These are phyloP conservation scores for Listrodromus nycthemerus DNA, from an alignment of 2,888 invertebrate species.

Conservation along the genomic window DNA sequence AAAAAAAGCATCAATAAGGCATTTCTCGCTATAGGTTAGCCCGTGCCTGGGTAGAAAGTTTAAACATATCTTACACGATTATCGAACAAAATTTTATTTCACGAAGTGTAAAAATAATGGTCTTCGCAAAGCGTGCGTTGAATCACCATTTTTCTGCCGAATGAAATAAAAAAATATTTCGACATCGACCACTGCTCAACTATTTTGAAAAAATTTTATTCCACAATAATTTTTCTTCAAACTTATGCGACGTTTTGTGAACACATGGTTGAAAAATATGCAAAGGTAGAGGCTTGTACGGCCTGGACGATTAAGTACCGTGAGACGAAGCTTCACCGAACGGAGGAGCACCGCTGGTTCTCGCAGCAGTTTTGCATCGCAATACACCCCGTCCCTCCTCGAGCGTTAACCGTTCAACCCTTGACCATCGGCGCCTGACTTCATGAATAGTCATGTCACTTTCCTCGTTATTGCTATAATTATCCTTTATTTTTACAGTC, in stretches of 20 bases:
- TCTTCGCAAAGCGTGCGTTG: too few species aligned
- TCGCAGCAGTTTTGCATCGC: constrained; percentile 23
- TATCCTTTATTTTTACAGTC: constrained; percentile 15
- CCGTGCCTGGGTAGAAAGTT: too few species aligned
- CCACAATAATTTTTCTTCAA: background rate
- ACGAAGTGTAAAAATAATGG: too few species aligned
- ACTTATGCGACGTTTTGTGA: background rate
- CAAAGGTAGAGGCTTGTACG: background rate
- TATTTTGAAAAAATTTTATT: too few species aligned
- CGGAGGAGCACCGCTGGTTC: background rate
- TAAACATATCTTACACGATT: too few species aligned
- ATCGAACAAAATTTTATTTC: too few species aligned
- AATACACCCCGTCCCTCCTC: constrained; percentile 12
- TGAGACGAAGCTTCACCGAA: background rate
- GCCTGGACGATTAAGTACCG: background rate
- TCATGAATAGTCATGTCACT: constrained; percentile 44
- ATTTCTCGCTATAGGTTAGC: too few species aligned
- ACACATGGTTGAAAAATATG: background rate
- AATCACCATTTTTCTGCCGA: too few species aligned
- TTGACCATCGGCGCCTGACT: background rate
- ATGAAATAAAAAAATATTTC: too few species aligned
- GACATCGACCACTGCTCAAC: too few species aligned
- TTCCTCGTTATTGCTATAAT: constrained; percentile 20
- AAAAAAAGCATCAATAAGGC: too few species aligned
- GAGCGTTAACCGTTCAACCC: constrained; percentile 6